Conservation (phyloP, 23 tunicate genomes). For the Phallusia fumigata region DNA sequence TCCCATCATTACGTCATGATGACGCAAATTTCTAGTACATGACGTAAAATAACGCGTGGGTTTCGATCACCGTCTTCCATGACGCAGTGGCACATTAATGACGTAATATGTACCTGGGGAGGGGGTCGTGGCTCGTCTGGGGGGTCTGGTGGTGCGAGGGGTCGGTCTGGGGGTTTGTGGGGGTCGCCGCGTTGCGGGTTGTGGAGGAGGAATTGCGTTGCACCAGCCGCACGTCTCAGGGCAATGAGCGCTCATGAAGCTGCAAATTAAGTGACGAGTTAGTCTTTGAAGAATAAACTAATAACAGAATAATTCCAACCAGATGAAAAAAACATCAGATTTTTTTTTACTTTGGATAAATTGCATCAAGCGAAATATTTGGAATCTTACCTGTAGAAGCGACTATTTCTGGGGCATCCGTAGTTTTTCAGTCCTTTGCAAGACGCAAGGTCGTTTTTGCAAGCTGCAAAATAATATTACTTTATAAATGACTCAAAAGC, state of each 20-base stretch:
- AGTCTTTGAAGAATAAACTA: no score
- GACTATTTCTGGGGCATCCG: neutral
- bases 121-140: constrained; percentile 11
- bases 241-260: constrained; percentile 75
- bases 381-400: constrained; percentile 11
- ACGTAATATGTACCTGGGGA: neutral
- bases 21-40: no score
- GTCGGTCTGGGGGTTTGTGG: neutral
- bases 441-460: neutral
- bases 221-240: constrained; percentile 67
- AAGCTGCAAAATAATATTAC: neutral
- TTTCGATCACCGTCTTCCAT: no score
- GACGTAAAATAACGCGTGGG: no score
- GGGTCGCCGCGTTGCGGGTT: neutral
- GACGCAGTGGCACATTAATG: neutral
- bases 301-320: no score
- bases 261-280: neutral
- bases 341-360: no score
- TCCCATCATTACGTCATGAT: no score
- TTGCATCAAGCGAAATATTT: no score
- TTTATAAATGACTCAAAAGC: no score
- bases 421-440: neutral
- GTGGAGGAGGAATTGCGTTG: neutral
- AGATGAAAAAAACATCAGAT: no score
- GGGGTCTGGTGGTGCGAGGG: neutral